A percentile compares a stretch with the other conserved stretches of the same genome.
Evolutionary conservation across 2,888 invertebrate genomes (phyloP).

Genomic region (Oxycera nigricornis): DNA sequence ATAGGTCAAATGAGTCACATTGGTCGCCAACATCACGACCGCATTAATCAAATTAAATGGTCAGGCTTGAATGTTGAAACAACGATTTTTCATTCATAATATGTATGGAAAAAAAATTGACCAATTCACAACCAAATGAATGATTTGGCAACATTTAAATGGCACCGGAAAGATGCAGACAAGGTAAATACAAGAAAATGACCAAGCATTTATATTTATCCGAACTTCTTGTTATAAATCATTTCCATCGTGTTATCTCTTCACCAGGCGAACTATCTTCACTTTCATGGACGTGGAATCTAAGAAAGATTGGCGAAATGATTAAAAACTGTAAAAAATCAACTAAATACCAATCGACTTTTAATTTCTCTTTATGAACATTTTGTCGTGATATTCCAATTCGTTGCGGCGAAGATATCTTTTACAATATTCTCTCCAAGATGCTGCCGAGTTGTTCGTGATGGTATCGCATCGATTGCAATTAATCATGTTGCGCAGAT

Average conservation of each 20-base stretch:
- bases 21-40: not conserved
- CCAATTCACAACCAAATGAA: not conserved
- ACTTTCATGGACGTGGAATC: not conserved
- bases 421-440: not conserved
- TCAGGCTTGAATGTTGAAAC: not conserved
- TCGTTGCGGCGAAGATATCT: not conserved
- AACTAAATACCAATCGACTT: not conserved
- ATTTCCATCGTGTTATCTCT: not conserved
- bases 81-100: slow-evolving; percentile 2
- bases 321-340: not conserved
- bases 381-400: not conserved
- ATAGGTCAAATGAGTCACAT: not conserved
- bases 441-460: not conserved
- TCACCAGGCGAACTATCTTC: not conserved
- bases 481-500: not conserved
- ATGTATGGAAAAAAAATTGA: not conserved
- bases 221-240: not conserved
- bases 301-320: not conserved
- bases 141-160: not conserved
- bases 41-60: not conserved
- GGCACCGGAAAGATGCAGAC: not conserved
- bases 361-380: not conserved
- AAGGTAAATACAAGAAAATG: not conserved
- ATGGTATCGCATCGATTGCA: not conserved
- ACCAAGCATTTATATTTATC: not conserved